Evolutionary conservation across 2,797 vertebrate species (phyloP).

Genomic region (Neostethus bicornis): DNA sequence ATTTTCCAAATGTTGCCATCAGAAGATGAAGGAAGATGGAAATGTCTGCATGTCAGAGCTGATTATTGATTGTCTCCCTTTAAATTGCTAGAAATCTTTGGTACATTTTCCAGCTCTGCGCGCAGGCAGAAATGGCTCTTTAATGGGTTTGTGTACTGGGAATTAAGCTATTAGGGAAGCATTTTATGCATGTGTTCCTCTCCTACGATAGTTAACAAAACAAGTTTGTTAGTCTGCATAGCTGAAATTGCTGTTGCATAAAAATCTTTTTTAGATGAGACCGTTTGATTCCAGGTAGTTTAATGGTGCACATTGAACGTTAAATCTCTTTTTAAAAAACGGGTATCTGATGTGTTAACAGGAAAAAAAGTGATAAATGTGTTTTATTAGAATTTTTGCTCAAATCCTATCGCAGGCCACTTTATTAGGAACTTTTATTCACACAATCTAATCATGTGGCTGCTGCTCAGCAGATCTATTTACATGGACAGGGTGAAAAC

Average conservation of each 20-base stretch:
- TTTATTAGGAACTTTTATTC: too few species aligned
- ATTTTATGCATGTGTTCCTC: conserved; percentile 52
- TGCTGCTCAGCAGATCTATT: too few species aligned
- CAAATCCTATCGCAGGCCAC: too few species aligned
- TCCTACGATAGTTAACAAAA: conserved; percentile 7
- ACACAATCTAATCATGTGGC: too few species aligned
- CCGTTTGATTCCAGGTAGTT: conserved; percentile 11
- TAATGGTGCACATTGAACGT: too few species aligned
- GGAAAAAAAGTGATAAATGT: conserved; percentile 1
- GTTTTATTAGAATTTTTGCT: conserved; percentile 1
- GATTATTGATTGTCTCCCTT: conserved; percentile 56
- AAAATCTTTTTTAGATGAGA: conserved; percentile 33
- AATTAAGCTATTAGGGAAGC: conserved; percentile 59
- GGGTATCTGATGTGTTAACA: conserved; percentile 4
- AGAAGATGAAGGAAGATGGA: conserved; percentile 57
- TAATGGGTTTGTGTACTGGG: conserved; percentile 63
- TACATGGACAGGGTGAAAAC: too few species aligned
- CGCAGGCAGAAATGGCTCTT: conserved; percentile 56
- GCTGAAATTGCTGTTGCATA: conserved; percentile 24
- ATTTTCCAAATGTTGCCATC: conserved; percentile 56
- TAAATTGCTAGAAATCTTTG: conserved; percentile 45
- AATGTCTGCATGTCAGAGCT: conserved; percentile 40
- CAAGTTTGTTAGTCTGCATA: conserved; percentile 13
- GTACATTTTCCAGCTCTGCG: conserved; percentile 38
- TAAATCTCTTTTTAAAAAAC: too few species aligned